Base-by-base conservation (phyloP, 1,140 invertebrate genomes). In the Holotrichia oblita region DNA sequence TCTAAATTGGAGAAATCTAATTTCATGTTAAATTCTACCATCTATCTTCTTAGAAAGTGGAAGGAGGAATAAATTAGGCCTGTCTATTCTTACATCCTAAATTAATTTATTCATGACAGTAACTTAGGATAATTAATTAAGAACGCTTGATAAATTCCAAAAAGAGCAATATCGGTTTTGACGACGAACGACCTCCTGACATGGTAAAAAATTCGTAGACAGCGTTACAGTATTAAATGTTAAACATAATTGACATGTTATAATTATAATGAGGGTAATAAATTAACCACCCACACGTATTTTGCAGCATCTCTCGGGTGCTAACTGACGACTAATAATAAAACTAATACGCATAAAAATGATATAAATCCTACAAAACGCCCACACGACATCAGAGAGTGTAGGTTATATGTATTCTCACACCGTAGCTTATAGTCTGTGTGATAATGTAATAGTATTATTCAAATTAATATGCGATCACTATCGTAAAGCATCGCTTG, bases 401-500 rank as follows among this genome's bases (percentile, higher is more conserved):
- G n/a, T 55, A n/a, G 27, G 44, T 69, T 22, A 14, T 4, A 69
- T 27, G 17, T 55, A 55, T 55, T 55, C 48, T 55, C 48, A 7
- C 48, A 6, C 48, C 48, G 48, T 55, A 6, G 6, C 14, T n/a
- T n/a, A 55, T 6, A 17, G 48, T 2, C 27, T 34, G 27, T 4
- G 27, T 34, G 27, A 34, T 34, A 34, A 34, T 34, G 27, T 34
- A 34, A 2, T 34, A 34, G 27, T 34, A 34, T 34, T 69, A 69
- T 69, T 34, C 61, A 69, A 69, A 69, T 69, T 69, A 69, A 69
- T 69, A 69, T 27, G 6, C 61, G 27, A 69, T 69, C 27, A 22
- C 61, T 69, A 69, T 34, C 61, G 61, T 69, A 69, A 69, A 69
- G 22, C 22, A 34, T 27, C 61, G 61, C 17, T 20, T 69, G 61